phyloP scores from a whole-genome alignment of 2,888 invertebrate genomes.

The Drosophila antonietae region DNA sequence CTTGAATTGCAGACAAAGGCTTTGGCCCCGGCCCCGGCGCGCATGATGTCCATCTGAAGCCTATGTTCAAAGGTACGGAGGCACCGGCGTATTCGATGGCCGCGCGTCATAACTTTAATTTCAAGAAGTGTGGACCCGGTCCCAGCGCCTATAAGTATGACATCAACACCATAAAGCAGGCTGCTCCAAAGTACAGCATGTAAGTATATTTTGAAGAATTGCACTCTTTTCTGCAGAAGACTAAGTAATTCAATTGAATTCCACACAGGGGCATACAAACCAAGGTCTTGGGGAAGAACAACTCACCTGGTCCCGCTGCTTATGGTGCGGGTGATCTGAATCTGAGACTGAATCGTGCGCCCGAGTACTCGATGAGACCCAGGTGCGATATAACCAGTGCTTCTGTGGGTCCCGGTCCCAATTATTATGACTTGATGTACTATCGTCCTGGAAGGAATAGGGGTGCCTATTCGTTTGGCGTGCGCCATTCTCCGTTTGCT shows the following conservation, averaged over 20 bases:
- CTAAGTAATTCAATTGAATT: not conserved
- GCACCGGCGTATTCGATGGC: slow-evolving; percentile 86
- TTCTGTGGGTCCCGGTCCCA: slow-evolving; percentile 75
- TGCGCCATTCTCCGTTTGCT: slow-evolving; percentile 77
- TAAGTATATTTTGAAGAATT: slow-evolving; percentile 49
- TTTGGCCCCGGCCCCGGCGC: slow-evolving; percentile 82
- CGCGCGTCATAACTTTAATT: slow-evolving; percentile 69
- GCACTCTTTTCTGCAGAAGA: no score
- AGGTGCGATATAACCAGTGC: slow-evolving; percentile 29
- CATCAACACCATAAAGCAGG: slow-evolving; percentile 63
- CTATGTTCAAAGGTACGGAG: slow-evolving; percentile 68
- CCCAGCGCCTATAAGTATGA: slow-evolving; percentile 80
- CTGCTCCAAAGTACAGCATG: slow-evolving; percentile 81
- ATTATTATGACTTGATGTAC: slow-evolving; percentile 77
- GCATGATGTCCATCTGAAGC: slow-evolving; percentile 72
- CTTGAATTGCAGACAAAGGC: slow-evolving; percentile 59
- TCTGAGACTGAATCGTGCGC: slow-evolving; percentile 62
- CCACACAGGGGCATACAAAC: slow-evolving; percentile 72
- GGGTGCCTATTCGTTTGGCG: slow-evolving; percentile 81
- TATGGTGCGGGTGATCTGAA: slow-evolving; percentile 76
- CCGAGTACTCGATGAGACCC: slow-evolving; percentile 74
- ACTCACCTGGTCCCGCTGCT: slow-evolving; percentile 83
- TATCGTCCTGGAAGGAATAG: slow-evolving; percentile 78
- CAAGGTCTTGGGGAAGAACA: slow-evolving; percentile 25
- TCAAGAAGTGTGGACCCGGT: slow-evolving; percentile 73